Evolutionary conservation across 2,888 invertebrate species (phyloP).

Genomic region (Netelia inedita): DNA sequence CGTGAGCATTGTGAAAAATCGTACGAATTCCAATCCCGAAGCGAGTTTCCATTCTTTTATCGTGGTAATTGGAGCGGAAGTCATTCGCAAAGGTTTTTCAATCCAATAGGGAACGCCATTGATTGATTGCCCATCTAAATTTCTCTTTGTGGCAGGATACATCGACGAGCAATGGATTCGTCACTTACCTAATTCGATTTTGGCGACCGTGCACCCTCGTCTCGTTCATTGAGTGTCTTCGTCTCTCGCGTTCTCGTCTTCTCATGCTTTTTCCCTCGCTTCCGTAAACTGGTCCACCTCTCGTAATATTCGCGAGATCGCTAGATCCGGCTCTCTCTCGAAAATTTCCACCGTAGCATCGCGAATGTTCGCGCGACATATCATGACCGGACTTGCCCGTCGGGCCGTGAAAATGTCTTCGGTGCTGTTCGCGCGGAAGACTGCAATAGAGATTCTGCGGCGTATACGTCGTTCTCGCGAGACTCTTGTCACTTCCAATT

Average conservation of each 20-base stretch:
- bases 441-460: constrained; percentile 83
- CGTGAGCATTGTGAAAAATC: background rate
- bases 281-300: constrained; percentile 76
- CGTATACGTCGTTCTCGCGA: constrained; percentile 74
- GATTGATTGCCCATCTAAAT: background rate
- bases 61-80: background rate
- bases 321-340: constrained; percentile 52
- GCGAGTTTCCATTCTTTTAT: background rate
- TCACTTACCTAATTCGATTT: constrained; percentile 79
- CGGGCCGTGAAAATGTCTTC: constrained; percentile 71
- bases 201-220: constrained; percentile 74
- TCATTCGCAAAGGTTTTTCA: background rate
- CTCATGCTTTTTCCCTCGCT: constrained; percentile 80
- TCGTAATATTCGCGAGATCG: constrained; percentile 51
- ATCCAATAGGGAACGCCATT: background rate
- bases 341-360: constrained; percentile 71
- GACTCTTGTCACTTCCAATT: constrained; percentile 71
- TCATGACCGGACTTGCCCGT: constrained; percentile 55
- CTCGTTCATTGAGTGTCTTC: constrained; percentile 83
- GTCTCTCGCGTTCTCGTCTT: constrained; percentile 80
- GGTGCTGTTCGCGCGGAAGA: constrained; percentile 80
- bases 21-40: background rate
- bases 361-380: constrained; percentile 71
- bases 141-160: background rate
- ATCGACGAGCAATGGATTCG: background rate